These are phyloP conservation scores for Eueides isabella DNA, from an alignment of 1,140 invertebrate species.

Conservation along the genomic window DNA sequence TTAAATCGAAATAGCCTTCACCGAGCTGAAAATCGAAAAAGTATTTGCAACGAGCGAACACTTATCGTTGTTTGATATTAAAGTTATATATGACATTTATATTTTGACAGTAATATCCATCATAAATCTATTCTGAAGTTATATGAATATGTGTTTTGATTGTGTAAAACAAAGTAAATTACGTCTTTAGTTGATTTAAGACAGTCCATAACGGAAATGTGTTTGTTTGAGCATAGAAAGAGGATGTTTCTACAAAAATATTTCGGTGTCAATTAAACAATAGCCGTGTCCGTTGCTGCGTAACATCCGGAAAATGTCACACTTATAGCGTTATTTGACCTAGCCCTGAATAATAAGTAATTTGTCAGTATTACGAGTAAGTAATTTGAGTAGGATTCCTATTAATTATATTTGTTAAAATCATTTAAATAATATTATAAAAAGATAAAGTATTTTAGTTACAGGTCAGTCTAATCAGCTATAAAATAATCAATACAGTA, in stretches of 20 bases:
- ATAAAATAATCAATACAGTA: no score
- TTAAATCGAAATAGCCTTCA: constrained; percentile 1
- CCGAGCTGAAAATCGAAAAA: background rate
- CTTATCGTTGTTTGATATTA: background rate
- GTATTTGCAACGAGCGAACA: background rate
- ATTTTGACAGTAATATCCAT: no score
- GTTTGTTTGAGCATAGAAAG: constrained; percentile 37
- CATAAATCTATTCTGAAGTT: background rate
- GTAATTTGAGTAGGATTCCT: background rate
- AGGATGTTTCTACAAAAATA: constrained; percentile 39
- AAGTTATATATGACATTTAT: no score
- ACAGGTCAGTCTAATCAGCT: no score
- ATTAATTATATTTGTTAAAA: background rate
- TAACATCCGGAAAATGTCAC: constrained; percentile 34
- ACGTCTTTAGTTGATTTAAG: constrained; percentile 1
- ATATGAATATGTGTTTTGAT: background rate
- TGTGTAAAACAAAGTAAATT: background rate
- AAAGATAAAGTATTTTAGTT: background rate
- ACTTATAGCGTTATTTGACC: constrained; percentile 25
- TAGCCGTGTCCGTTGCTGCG: constrained; percentile 31
- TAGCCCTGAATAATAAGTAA: constrained; percentile 6
- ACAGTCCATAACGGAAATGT: constrained; percentile 27
- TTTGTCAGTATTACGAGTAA: background rate
- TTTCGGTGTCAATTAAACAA: constrained; percentile 39
- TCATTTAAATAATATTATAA: background rate